Evolutionary conservation across 2,797 vertebrate genomes (phyloP), one percentile per base, ranked within the genome.

Genomic region (Spinus pinus): DNA sequence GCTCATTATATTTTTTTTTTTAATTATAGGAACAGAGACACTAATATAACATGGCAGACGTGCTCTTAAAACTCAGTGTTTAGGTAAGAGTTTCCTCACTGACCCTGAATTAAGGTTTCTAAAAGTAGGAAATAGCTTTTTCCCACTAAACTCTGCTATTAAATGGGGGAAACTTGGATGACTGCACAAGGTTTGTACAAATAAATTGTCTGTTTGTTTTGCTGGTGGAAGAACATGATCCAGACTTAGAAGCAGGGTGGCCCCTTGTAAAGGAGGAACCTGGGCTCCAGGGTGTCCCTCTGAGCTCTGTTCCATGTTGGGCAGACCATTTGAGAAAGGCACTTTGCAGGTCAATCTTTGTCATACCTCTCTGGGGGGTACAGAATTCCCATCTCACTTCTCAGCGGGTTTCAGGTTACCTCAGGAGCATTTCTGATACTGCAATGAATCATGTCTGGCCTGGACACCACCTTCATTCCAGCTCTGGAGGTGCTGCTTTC

Each of bases 41-140:
- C 31, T 88, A 93, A 93, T 37, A 33, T 21, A 74, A 33, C 15
- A 39, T 14, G 31, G 27, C 56, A 94, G 57, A 75, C 23, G 24
- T 72, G 30, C 53, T 85, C 81, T 86, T 90, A 88, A 60, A 95
- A 54, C 21, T 61, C 14, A 61, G 6, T 81, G 61, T 92, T 95
- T 91, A 81, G 53, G 33, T 64, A 92, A 88, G 7, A 54, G 28
- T 78, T 88, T 91, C 61, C 35, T 88, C 35, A 14, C 18, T 65
- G 69, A 72, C 35, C 28, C 31, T 83, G 14, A 78, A 50, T 51
- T 72, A 61, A 78, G 42, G 54, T 86, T 88, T 90, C 54, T 78
- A 72, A 83, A 74, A 74, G 20, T 30, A 69, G 71, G 35, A 82
- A 78, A 67, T 16, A 28, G 10, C 4, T 73, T 79, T 79, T 67